These are phyloP conservation scores for Gnathochromis pfefferi DNA, from an alignment of 2,113 vertebrate genomes.

Conservation along the genomic window DNA sequence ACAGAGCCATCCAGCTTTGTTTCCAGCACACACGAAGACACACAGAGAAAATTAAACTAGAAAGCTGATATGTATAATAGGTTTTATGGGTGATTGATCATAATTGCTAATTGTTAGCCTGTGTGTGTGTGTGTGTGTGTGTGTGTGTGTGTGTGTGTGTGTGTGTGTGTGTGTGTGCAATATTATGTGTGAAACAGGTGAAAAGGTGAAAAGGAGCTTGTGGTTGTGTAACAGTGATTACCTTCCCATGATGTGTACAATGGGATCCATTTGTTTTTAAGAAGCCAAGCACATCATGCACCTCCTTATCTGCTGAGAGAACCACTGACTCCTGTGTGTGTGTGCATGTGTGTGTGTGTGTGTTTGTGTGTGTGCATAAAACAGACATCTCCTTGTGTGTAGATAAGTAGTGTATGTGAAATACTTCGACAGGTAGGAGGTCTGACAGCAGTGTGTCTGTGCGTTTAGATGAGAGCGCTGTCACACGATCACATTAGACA, in stretches of 20 bases:
- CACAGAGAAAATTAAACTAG: constrained; percentile 5
- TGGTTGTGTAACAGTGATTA: constrained; percentile 24
- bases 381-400: constrained; percentile 13
- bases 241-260: neutral
- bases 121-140: neutral
- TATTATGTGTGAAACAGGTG: neutral
- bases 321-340: neutral
- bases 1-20: neutral
- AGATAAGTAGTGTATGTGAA: neutral
- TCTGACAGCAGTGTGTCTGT: constrained; percentile 20
- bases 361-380: neutral
- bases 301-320: neutral
- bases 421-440: constrained; percentile 11
- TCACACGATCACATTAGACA: constrained; percentile 47
- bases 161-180: neutral
- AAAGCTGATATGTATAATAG: constrained; percentile 37
- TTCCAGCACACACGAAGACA: neutral
- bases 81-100: constrained; percentile 26
- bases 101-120: constrained; percentile 3
- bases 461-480: constrained; percentile 30
- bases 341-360: neutral
- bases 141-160: neutral
- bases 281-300: constrained; percentile 27
- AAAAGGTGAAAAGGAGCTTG: neutral
- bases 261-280: constrained; percentile 16